Conservation (phyloP, 2,888 invertebrate species). For the Sthenelais limicola region DNA sequence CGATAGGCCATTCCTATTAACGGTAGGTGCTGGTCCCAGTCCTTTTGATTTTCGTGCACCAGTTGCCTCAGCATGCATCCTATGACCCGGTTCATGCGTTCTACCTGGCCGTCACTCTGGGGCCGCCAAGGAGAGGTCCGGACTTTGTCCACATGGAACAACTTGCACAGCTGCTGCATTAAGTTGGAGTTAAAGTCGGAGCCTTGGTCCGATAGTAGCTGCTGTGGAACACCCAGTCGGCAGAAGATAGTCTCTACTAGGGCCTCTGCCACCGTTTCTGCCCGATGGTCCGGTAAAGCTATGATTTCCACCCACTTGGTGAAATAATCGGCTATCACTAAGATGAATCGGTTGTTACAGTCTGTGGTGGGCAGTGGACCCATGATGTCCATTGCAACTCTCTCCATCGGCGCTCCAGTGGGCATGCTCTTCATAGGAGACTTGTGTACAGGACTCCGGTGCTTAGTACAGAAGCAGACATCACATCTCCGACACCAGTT, state of each 20-base stretch:
- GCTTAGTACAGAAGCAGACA: not conserved
- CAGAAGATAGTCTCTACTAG: not conserved
- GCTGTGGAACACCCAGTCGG: conserved; percentile 5
- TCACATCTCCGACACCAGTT: not conserved
- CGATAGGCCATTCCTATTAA: conserved; percentile 55
- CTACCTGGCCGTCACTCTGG: not conserved
- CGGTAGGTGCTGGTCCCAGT: conserved; percentile 57
- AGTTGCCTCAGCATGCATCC: no score
- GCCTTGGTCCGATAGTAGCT: conserved; percentile 30
- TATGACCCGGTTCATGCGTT: no score
- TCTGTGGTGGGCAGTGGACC: no score
- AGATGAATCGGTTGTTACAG: no score
- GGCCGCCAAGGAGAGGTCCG: conserved; percentile 10
- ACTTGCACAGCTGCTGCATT: not conserved
- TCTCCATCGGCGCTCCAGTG: not conserved
- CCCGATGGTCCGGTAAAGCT: conserved; percentile 14
- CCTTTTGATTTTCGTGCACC: conserved; percentile 46
- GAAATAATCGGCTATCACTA: conserved; percentile 19
- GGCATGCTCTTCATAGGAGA: not conserved
- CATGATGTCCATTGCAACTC: not conserved
- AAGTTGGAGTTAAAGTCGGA: not conserved
- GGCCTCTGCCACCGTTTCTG: conserved; percentile 9
- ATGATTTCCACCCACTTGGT: conserved; percentile 12
- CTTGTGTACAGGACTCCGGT: not conserved
- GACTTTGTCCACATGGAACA: not conserved